Conservation (phyloP, 2,888 invertebrate genomes). For the Cremastinae sp. region DNA sequence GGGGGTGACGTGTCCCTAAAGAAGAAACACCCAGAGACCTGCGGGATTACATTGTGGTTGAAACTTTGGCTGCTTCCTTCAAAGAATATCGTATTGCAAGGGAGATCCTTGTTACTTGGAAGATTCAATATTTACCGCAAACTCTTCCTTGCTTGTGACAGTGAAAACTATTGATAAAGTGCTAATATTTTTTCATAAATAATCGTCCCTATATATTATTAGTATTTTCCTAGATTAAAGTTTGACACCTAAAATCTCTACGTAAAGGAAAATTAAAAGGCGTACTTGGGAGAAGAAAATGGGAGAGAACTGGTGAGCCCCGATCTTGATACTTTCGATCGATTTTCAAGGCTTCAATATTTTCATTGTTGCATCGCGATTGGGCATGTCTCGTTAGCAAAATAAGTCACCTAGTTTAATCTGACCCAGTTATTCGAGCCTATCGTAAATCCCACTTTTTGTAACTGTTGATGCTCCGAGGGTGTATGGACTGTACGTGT, state of each 20-base stretch:
- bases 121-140: constrained; percentile 20
- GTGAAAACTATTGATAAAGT: too few relatives aligned
- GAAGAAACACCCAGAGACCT: constrained; percentile 69
- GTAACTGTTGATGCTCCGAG: constrained; percentile 9
- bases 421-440: constrained; percentile 62
- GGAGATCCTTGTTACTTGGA: constrained; percentile 29
- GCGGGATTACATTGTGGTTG: constrained; percentile 76
- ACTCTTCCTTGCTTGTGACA: too few relatives aligned
- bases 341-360: constrained; percentile 21
- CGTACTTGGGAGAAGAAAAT: neutral
- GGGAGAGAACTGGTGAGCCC: neutral
- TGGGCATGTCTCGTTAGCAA: constrained; percentile 53
- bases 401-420: constrained; percentile 61
- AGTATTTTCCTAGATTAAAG: too few relatives aligned
- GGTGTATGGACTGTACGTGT: constrained; percentile 29
- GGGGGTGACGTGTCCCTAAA: constrained; percentile 45
- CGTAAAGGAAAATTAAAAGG: too few relatives aligned
- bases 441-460: constrained; percentile 45
- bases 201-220: too few relatives aligned
- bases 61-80: constrained; percentile 75
- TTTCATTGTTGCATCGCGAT: constrained; percentile 53
- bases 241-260: too few relatives aligned
- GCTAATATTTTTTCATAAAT: too few relatives aligned
- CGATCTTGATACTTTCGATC: constrained; percentile 5
- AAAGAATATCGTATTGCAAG: constrained; percentile 72